phyloP scores from a whole-genome alignment of 2,888 invertebrate species.

The Xanthostigma xanthostigma region DNA sequence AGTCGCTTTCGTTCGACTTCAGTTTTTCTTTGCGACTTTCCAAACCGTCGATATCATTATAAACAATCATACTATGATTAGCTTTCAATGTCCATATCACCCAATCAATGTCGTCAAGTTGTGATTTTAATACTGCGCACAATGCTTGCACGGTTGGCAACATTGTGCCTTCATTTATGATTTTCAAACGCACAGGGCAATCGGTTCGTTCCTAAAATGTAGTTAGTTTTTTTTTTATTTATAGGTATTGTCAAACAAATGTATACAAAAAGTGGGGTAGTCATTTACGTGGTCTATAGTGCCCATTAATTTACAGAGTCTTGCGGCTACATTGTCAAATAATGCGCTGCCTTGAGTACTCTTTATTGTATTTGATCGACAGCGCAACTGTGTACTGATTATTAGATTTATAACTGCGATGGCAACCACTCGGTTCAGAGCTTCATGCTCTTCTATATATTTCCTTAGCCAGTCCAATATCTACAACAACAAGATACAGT shows the following conservation, averaged over 20 bases:
- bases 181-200: constrained; percentile 20
- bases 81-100: constrained; percentile 25
- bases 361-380: constrained; percentile 12
- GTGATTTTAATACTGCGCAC: constrained; percentile 25
- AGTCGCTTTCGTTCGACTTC: constrained; percentile 35
- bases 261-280: constrained; percentile 3
- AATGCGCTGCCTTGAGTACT: constrained; percentile 25
- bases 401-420: constrained; percentile 24
- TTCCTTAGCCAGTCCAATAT: constrained; percentile 27
- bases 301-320: constrained; percentile 28
- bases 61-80: constrained; percentile 23
- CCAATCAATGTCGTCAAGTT: constrained; percentile 29
- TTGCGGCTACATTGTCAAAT: constrained; percentile 28
- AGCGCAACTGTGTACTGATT: constrained; percentile 19
- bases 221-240: background rate
- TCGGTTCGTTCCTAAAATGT: constrained; percentile 19
- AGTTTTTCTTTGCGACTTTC: constrained; percentile 28
- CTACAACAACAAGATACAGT: too few relatives aligned
- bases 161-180: constrained; percentile 25
- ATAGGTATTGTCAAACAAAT: too few relatives aligned
- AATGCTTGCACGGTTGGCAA: constrained; percentile 24
- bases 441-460: constrained; percentile 21
- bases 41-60: constrained; percentile 19
- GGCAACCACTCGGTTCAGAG: constrained; percentile 20
- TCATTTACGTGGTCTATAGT: constrained; percentile 28